phyloP scores from a whole-genome alignment of 1,140 invertebrate genomes.

The Sminthurinus signatus region DNA sequence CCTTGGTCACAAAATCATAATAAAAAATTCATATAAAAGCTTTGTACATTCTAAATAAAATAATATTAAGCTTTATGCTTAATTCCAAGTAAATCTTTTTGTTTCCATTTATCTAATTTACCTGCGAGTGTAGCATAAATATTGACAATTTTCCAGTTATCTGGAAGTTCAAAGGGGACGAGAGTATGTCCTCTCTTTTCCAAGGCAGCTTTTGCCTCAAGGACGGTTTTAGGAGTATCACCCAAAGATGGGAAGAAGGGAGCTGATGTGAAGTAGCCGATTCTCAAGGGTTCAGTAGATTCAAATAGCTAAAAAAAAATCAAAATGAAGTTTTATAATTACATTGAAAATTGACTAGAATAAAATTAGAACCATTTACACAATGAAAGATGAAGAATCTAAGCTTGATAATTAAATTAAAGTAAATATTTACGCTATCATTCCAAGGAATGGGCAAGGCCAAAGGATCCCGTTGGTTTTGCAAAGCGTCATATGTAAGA shows the following conservation, averaged over 20 bases:
- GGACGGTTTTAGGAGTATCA: slow-evolving; percentile 21
- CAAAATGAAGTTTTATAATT: slow-evolving; percentile 3
- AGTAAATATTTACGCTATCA: slow-evolving; percentile 18
- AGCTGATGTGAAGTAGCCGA: slow-evolving; percentile 28
- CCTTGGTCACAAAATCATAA: not conserved
- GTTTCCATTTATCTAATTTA: no score
- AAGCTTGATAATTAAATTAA: not conserved
- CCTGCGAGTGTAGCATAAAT: not conserved
- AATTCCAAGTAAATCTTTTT: no score
- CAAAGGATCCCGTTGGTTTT: slow-evolving; percentile 21
- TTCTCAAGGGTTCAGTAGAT: slow-evolving; percentile 8
- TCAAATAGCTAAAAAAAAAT: slow-evolving; percentile 13
- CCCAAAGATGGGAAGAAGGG: slow-evolving; percentile 18
- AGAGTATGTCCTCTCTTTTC: slow-evolving; percentile 20
- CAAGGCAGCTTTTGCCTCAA: slow-evolving; percentile 21
- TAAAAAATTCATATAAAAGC: no score
- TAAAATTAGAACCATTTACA: not conserved
- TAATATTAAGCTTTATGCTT: no score
- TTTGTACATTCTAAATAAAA: no score
- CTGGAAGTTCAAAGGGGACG: slow-evolving; percentile 30
- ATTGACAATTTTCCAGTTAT: not conserved
- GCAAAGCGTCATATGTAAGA: not conserved
- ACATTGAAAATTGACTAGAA: no score
- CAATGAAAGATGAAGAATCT: not conserved
- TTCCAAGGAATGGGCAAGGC: slow-evolving; percentile 28